These are phyloP conservation scores for Ahaetulla prasina DNA, from an alignment of 2,113 vertebrate genomes.

Conservation along the genomic window DNA sequence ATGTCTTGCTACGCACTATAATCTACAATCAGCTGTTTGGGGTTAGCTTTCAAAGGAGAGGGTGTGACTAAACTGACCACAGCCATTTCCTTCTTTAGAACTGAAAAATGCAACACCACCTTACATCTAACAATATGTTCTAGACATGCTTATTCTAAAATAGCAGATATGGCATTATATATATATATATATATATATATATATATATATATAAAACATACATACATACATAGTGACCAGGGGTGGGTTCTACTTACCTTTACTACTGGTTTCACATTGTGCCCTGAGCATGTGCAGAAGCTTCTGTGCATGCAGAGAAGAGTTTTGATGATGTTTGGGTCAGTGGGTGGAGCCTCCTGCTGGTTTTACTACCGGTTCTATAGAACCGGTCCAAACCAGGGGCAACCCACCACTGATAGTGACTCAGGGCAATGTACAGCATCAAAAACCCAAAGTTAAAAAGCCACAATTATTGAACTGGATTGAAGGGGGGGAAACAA, in stretches of 20 bases:
- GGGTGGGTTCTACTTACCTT: too few relatives aligned
- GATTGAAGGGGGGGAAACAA: neutral
- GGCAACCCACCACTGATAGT: too few relatives aligned
- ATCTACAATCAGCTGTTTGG: neutral
- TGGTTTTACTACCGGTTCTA: too few relatives aligned
- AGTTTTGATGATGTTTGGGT: too few relatives aligned
- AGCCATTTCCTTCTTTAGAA: slow-evolving; percentile 1
- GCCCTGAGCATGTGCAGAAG: too few relatives aligned
- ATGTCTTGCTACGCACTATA: neutral
- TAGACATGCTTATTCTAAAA: neutral
- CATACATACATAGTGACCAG: too few relatives aligned
- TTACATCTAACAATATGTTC: neutral
- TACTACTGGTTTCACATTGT: too few relatives aligned
- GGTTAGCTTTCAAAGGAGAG: neutral
- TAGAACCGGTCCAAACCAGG: too few relatives aligned
- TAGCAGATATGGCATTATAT: neutral
- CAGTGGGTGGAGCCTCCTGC: too few relatives aligned
- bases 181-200: neutral
- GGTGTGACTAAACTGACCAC: slow-evolving; percentile 20
- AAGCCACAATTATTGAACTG: neutral
- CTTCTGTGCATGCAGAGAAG: too few relatives aligned
- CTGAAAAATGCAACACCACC: neutral
- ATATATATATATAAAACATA: too few relatives aligned
- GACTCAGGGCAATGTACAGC: neutral
- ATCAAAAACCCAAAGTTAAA: neutral